Percentiles rank a stretch among this genome's conserved stretches.
phyloP scores from a whole-genome alignment of 2,888 invertebrate genomes.

The Laothoe populi region DNA sequence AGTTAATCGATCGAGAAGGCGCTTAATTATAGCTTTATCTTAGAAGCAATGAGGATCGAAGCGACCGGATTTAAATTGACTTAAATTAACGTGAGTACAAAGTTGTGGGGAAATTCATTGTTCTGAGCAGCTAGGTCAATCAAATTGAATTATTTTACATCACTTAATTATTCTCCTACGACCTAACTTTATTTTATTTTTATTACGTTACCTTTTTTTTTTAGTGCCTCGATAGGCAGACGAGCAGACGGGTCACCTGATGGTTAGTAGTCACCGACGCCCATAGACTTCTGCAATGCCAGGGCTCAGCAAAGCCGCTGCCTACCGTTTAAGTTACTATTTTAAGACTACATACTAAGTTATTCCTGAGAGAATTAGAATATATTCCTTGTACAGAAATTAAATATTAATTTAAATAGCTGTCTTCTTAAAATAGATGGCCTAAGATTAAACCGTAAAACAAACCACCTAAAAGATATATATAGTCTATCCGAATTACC shows the following conservation, averaged over 20 bases:
- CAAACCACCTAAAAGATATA: constrained; percentile 43
- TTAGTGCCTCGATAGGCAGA: too few relatives aligned
- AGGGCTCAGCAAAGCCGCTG: too few relatives aligned
- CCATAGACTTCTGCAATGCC: too few relatives aligned
- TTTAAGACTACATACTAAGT: too few relatives aligned
- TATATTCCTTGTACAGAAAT: too few relatives aligned
- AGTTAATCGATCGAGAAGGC: constrained; percentile 84
- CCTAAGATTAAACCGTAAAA: constrained; percentile 28
- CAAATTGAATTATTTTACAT: neutral
- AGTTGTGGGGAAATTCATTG: constrained; percentile 39
- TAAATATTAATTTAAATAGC: neutral
- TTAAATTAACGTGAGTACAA: constrained; percentile 60
- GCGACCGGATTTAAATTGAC: constrained; percentile 66
- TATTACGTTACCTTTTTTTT: too few relatives aligned
- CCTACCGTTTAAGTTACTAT: too few relatives aligned
- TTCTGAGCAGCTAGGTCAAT: neutral
- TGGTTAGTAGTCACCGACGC: too few relatives aligned
- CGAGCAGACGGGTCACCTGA: too few relatives aligned
- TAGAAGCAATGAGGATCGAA: constrained; percentile 74
- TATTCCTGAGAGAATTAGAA: too few relatives aligned
- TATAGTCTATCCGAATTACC: constrained; percentile 74
- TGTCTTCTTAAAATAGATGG: neutral
- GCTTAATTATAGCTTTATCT: constrained; percentile 84
- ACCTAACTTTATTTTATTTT: neutral
- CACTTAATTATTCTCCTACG: too few relatives aligned